These are phyloP conservation scores for Aythya baeri DNA, from an alignment of 2,113 vertebrate species.

Conservation along the genomic window DNA sequence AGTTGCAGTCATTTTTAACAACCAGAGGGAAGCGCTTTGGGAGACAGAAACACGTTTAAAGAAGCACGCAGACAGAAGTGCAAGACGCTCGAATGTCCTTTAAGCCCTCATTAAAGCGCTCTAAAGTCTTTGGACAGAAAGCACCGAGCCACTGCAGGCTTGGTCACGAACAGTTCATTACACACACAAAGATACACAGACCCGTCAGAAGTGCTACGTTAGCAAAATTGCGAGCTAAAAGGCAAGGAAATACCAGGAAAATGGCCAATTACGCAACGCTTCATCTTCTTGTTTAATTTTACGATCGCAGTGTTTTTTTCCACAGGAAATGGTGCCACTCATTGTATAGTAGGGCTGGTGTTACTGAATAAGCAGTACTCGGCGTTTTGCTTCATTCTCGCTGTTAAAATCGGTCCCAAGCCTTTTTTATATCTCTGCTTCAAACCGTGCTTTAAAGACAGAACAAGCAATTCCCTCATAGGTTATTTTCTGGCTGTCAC, in stretches of 20 bases:
- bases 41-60: neutral
- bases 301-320: neutral
- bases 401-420: slow-evolving; percentile 13
- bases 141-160: neutral
- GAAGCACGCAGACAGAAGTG: neutral
- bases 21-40: neutral
- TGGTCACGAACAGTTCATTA: neutral
- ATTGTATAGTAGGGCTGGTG: slow-evolving; percentile 9
- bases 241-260: neutral
- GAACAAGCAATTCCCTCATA: slow-evolving; percentile 4
- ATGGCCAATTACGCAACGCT: neutral
- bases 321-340: slow-evolving; percentile 24
- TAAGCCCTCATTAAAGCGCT: neutral
- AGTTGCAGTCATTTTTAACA: neutral
- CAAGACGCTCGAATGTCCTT: neutral
- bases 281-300: neutral
- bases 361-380: slow-evolving; percentile 22
- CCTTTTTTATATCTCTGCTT: neutral
- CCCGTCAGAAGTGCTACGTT: neutral
- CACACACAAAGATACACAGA: neutral
- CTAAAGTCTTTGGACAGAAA: neutral
- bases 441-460: neutral
- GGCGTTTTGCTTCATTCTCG: slow-evolving; percentile 18
- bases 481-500: slow-evolving; percentile 50
- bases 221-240: neutral